Conservation (phyloP, 2,113 vertebrate species). For the Myotis davidii region DNA sequence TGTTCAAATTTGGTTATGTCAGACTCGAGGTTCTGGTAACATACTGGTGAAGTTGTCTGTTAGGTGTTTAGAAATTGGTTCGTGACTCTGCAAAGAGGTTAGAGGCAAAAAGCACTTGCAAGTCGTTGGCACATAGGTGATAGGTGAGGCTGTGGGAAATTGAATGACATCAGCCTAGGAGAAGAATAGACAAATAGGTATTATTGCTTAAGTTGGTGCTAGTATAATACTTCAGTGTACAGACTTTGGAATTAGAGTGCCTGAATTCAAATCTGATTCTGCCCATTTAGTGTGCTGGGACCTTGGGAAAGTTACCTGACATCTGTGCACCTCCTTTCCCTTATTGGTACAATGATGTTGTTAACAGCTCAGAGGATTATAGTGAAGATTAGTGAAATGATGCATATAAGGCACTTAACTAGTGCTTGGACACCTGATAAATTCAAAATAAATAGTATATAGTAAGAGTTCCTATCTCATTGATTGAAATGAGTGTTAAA, state of each 20-base stretch:
- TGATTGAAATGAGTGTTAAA: background rate
- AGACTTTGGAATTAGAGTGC: background rate
- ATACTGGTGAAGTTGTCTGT: background rate
- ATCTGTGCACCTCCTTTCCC: background rate
- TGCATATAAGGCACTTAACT: background rate
- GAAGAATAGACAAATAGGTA: background rate
- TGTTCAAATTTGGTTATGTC: background rate
- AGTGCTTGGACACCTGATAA: background rate
- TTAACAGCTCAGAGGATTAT: background rate
- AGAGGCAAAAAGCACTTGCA: background rate
- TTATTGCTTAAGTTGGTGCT: background rate
- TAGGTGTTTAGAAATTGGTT: background rate
- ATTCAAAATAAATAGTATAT: background rate
- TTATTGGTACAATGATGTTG: background rate
- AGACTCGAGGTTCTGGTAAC: background rate
- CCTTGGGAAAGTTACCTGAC: background rate
- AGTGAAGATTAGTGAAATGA: background rate
- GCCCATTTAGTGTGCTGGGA: background rate
- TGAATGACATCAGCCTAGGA: background rate
- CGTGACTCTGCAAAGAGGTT: background rate
- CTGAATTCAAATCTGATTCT: background rate
- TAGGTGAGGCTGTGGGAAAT: background rate
- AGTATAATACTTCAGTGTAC: background rate
- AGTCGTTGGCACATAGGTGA: background rate
- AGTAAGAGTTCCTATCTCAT: background rate